Percentiles rank a stretch among this genome's conserved stretches.
These are phyloP conservation scores for Bombus fervidus DNA, from an alignment of 1,140 invertebrate genomes.

Conservation along the genomic window DNA sequence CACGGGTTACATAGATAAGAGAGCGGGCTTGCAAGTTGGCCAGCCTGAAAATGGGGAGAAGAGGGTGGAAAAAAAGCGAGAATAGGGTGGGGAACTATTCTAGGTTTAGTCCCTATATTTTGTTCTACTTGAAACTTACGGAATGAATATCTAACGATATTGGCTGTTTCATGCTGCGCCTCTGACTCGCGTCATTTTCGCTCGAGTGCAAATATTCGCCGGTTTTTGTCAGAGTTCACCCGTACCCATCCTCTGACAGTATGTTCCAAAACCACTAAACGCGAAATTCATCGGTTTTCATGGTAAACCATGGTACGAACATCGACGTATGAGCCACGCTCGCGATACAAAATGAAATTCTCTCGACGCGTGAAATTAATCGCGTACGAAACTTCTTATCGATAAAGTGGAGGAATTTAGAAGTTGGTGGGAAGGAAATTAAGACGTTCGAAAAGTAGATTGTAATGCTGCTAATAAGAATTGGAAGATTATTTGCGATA, in stretches of 20 bases:
- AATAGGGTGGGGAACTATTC: constrained; percentile 55
- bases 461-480: background rate
- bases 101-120: constrained; percentile 76
- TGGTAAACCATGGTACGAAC: background rate
- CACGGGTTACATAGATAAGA: constrained; percentile 39
- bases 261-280: constrained; percentile 20
- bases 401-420: background rate
- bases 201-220: constrained; percentile 72
- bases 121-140: constrained; percentile 81
- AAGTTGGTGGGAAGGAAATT: background rate
- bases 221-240: constrained; percentile 59
- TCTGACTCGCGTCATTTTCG: constrained; percentile 68
- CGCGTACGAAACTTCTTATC: background rate
- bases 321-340: background rate
- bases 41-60: background rate
- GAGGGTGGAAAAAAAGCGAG: constrained; percentile 5
- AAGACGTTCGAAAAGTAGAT: background rate
- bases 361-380: background rate
- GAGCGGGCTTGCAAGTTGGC: background rate
- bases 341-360: background rate
- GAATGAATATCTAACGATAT: constrained; percentile 82
- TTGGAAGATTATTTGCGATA: background rate
- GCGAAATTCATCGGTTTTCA: background rate
- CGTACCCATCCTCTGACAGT: background rate
- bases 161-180: constrained; percentile 65